Conservation (phyloP, 1,140 invertebrate species). For the Zaprionus ornatus region DNA sequence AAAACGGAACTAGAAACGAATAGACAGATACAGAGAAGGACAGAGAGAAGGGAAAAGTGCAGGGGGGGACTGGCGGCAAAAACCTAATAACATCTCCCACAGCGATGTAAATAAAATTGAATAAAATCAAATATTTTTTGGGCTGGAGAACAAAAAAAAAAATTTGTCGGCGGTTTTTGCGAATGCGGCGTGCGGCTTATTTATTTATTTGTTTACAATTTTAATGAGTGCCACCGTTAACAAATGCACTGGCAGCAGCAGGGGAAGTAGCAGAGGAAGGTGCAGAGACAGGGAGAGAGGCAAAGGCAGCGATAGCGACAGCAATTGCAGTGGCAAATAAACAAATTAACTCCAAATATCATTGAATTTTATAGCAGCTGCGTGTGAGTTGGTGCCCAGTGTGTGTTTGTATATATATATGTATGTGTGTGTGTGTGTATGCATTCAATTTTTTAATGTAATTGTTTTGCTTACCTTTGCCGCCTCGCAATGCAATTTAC, state of each 20-base stretch:
- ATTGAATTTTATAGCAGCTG: slow-evolving; percentile 50
- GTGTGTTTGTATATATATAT: too few relatives aligned
- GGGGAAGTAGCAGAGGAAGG: not conserved
- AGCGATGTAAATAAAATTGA: slow-evolving; percentile 22
- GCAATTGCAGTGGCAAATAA: slow-evolving; percentile 51
- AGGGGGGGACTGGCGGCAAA: not conserved
- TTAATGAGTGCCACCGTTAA: slow-evolving; percentile 50
- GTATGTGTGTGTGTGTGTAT: slow-evolving; percentile 4
- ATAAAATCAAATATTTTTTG: not conserved
- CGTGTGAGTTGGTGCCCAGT: not conserved
- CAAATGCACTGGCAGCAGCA: slow-evolving; percentile 15
- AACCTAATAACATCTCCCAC: slow-evolving; percentile 6
- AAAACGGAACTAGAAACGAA: slow-evolving; percentile 10
- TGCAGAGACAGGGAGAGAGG: too few relatives aligned
- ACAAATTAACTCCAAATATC: slow-evolving; percentile 74
- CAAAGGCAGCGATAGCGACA: not conserved
- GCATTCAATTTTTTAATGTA: slow-evolving; percentile 56
- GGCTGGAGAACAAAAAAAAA: not conserved
- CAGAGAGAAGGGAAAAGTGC: not conserved
- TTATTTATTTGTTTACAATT: slow-evolving; percentile 68
- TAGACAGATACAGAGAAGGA: slow-evolving; percentile 21
- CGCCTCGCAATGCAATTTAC: slow-evolving; percentile 44
- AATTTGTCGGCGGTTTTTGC: slow-evolving; percentile 23
- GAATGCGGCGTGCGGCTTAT: slow-evolving; percentile 54
- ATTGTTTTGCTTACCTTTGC: slow-evolving; percentile 64